A percentile compares a stretch with the other conserved stretches of the same genome.
These are phyloP conservation scores for Ceratitis capitata DNA, from an alignment of 1,140 invertebrate species.

Conservation along the genomic window DNA sequence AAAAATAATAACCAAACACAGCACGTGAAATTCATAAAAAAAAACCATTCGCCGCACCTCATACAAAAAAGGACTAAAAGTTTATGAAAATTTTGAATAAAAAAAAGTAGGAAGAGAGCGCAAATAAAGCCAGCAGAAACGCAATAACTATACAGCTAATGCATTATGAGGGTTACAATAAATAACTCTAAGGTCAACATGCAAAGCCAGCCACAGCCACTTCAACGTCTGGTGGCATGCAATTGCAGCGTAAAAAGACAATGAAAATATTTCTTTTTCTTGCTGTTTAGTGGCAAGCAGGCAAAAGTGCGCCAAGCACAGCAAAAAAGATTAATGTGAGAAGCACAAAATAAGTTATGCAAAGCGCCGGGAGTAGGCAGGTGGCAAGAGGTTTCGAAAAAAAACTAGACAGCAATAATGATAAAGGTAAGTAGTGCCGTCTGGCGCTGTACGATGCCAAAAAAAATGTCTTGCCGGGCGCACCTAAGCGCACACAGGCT, in stretches of 20 bases:
- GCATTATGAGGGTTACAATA: neutral
- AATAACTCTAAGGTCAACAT: constrained; percentile 30
- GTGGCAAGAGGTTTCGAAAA: neutral
- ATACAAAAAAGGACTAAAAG: neutral
- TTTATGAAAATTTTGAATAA: neutral
- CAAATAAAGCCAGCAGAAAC: neutral
- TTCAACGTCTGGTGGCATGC: constrained; percentile 25
- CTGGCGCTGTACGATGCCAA: neutral
- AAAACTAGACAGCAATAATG: neutral
- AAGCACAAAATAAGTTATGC: constrained; percentile 11
- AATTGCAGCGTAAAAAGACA: neutral
- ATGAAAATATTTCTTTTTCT: constrained; percentile 10
- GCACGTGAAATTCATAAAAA: neutral
- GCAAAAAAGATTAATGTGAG: neutral
- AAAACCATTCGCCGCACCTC: neutral
- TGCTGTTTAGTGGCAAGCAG: neutral
- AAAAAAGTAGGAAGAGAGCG: neutral
- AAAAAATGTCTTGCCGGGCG: neutral
- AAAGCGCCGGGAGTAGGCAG: neutral
- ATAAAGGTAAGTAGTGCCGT: neutral
- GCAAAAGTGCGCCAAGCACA: constrained; percentile 6
- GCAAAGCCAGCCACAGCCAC: constrained; percentile 18
- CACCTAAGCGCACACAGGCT: constrained; percentile 2
- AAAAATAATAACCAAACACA: neutral
- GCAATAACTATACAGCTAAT: constrained; percentile 3